Evolutionary conservation across 1,140 invertebrate genomes (phyloP).

Genomic region (Pseudomyrmex cubaensis): DNA sequence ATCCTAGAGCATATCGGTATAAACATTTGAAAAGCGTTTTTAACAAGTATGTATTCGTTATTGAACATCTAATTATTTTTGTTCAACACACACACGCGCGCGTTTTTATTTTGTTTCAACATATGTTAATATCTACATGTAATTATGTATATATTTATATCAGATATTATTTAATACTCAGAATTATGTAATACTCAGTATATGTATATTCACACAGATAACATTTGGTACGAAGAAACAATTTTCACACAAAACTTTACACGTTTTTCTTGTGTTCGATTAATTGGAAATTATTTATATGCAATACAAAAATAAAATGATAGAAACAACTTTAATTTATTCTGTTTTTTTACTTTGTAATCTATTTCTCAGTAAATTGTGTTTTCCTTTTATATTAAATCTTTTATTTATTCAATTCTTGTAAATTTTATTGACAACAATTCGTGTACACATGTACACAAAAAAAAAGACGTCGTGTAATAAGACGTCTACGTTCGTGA

Average conservation of each 20-base stretch:
- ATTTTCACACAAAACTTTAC: background rate
- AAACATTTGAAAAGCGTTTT: slow-evolving; percentile 46
- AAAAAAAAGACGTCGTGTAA: slow-evolving; percentile 67
- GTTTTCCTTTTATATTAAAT: slow-evolving; percentile 62
- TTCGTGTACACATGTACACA: slow-evolving; percentile 77
- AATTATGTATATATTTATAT: no score
- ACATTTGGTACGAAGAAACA: slow-evolving; percentile 15
- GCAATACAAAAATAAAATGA: background rate
- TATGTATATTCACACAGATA: slow-evolving; percentile 23
- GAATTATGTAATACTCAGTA: no score
- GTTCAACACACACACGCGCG: slow-evolving; percentile 21
- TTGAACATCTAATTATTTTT: slow-evolving; percentile 40
- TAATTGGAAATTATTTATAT: slow-evolving; percentile 8
- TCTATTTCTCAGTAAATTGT: background rate
- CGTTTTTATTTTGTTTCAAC: slow-evolving; percentile 15
- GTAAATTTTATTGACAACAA: slow-evolving; percentile 74
- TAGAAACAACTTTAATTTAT: slow-evolving; percentile 15
- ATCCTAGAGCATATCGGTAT: slow-evolving; percentile 25
- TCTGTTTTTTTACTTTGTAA: background rate
- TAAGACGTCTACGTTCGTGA: slow-evolving; percentile 77
- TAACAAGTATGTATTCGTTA: background rate
- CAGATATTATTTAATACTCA: no score
- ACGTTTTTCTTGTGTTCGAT: background rate
- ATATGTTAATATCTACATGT: slow-evolving; percentile 19
- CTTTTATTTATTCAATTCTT: slow-evolving; percentile 75